phyloP scores from a whole-genome alignment of 37 sponge, comb jelly and placozoan genomes.

The Axinella damicornis region DNA sequence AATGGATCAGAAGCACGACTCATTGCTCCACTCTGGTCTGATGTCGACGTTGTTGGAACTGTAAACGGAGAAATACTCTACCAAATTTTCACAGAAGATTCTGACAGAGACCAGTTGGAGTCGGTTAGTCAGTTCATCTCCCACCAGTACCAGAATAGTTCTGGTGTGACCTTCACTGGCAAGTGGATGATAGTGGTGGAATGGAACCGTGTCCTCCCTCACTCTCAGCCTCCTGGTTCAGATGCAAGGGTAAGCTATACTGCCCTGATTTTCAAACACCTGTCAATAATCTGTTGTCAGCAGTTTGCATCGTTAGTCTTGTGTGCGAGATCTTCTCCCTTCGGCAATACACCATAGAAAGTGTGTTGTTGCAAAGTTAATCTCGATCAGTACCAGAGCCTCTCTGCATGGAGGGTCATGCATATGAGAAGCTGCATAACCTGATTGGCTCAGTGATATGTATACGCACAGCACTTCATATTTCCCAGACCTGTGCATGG shows the following conservation, averaged over 20 bases:
- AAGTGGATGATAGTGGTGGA: slow-evolving; percentile 5
- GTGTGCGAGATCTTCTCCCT: no score
- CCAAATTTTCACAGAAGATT: background rate
- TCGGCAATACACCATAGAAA: no score
- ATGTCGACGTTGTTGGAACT: background rate
- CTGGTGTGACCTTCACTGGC: background rate
- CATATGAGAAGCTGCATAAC: no score
- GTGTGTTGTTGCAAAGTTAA: no score
- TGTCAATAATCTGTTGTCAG: no score
- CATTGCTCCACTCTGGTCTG: slow-evolving; percentile 7
- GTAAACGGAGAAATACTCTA: background rate
- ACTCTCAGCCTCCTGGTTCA: background rate
- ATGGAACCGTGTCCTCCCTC: background rate
- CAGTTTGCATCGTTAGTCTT: no score
- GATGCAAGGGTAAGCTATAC: background rate
- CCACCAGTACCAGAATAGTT: background rate
- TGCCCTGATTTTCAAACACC: no score
- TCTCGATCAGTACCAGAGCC: no score
- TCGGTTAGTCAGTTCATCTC: background rate
- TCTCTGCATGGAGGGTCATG: no score
- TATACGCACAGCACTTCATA: no score
- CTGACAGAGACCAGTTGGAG: background rate
- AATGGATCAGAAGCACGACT: background rate
- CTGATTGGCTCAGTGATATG: no score
- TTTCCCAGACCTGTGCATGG: no score